A percentile compares a stretch with the other conserved stretches of the same genome.
Conservation (phyloP, 1,140 invertebrate species). For the Chionoecetes opilio region DNA sequence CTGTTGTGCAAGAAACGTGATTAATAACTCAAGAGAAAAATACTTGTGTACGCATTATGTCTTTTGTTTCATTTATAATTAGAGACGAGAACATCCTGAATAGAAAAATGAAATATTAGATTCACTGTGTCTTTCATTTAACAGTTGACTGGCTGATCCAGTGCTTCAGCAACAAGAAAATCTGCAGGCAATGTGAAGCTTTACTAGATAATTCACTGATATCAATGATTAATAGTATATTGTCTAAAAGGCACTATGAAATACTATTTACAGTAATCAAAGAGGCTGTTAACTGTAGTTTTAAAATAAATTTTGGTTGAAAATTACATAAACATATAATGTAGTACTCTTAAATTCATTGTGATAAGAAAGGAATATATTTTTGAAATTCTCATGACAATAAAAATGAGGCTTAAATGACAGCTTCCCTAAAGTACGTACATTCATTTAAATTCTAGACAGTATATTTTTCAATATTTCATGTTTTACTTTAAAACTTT, state of each 20-base stretch:
- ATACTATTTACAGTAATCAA: background rate
- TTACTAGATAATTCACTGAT: background rate
- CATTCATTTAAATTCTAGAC: background rate
- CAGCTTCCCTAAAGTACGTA: background rate
- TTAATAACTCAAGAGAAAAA: background rate
- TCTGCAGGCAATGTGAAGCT: background rate
- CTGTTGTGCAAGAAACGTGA: background rate
- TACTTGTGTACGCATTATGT: background rate
- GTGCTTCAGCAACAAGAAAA: background rate
- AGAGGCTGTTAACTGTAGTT: background rate
- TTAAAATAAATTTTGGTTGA: background rate
- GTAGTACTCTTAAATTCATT: background rate
- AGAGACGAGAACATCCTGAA: background rate
- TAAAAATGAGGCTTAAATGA: constrained; percentile 17
- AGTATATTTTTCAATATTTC: background rate
- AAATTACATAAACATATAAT: background rate
- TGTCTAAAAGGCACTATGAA: background rate
- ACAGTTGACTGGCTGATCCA: constrained; percentile 10
- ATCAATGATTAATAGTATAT: background rate
- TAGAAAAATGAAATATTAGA: background rate
- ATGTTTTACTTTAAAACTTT: background rate
- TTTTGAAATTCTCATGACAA: constrained; percentile 1
- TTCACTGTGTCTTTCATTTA: background rate
- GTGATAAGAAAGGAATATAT: constrained; percentile 7
- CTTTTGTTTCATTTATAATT: background rate